These are phyloP conservation scores for Gobio occitaniae DNA, from an alignment of 2,797 vertebrate genomes.

Conservation along the genomic window DNA sequence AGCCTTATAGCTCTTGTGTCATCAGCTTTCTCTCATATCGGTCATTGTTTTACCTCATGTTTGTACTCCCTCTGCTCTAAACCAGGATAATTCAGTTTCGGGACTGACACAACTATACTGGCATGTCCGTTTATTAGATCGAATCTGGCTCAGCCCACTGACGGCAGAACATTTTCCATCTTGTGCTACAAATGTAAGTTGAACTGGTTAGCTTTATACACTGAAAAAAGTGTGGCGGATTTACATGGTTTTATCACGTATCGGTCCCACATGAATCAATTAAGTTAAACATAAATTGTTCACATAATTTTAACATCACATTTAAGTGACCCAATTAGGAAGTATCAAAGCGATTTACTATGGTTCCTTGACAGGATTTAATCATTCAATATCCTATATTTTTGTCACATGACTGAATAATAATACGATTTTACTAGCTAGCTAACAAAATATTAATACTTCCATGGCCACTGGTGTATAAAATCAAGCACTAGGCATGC, in stretches of 20 bases:
- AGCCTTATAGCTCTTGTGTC: constrained; percentile 20
- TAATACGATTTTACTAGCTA: background rate
- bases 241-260: no score
- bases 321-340: no score
- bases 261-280: no score
- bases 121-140: constrained; percentile 51
- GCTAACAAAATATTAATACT: background rate
- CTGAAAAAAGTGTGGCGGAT: no score
- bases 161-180: background rate
- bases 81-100: constrained; percentile 44
- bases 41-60: constrained; percentile 47
- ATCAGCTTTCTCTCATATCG: constrained; percentile 37
- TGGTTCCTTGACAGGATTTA: no score
- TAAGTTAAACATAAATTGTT: no score
- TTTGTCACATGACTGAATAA: background rate
- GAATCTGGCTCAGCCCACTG: background rate
- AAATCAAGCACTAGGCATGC: no score
- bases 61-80: constrained; percentile 33
- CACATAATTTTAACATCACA: no score
- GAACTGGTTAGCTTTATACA: background rate
- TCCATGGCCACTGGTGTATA: no score
- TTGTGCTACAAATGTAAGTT: background rate
- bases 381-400: no score
- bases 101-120: constrained; percentile 52
- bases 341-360: no score